Base-by-base conservation (phyloP, 1,140 invertebrate genomes). In the Yoshiicerus persimilis region DNA sequence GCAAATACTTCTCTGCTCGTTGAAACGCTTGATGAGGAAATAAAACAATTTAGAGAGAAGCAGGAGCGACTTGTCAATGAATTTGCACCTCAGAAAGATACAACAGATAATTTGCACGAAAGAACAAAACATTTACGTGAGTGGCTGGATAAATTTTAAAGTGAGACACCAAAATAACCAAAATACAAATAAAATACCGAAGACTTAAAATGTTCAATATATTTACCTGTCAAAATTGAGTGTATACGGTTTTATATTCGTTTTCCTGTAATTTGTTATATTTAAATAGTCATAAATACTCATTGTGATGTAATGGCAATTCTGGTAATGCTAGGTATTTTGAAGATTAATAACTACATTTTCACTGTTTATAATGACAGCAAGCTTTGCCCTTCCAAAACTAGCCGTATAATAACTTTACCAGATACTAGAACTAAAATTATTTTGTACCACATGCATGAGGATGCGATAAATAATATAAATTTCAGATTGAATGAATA, bases 121-220 rank as follows among this genome's bases (percentile, higher is more conserved):
- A 88, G 88, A 86, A 89, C 90, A 4, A 90, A 88, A 66, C 88
- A 90, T 66, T 83, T 90, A n/a, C 27, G 88, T 10, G 87, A 90
- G 32, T 90, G 90, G 90, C 41, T 90, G 47, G 86, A 89, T 16
- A 90, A 90, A 87, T 89, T 89, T 47, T 90, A 47, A 90, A 4
- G 11, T n/a, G 34, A 30, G 27, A 80, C n/a, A 36, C 30, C 10
- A 20, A 34, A 9, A 20, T 20, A 77, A 34, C 16, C 20, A 13
- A 3, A 77, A 16, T 80, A 70, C 25, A n/a, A n/a, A 56, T 70
- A 32, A 30, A 16, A 30, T 16, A 32, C 30, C 2, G 36, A 80
- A 80, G 75, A 80, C 75, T 80, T n/a, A 56, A 56, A 16, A n/a
- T 56, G 75, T 80, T 80, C 13, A 80, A 80, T 80, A 32, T 34